A percentile compares a stretch with the other conserved stretches of the same genome.
phyloP scores from a whole-genome alignment of 2,797 vertebrate species.

The Pelodytes ibericus region DNA sequence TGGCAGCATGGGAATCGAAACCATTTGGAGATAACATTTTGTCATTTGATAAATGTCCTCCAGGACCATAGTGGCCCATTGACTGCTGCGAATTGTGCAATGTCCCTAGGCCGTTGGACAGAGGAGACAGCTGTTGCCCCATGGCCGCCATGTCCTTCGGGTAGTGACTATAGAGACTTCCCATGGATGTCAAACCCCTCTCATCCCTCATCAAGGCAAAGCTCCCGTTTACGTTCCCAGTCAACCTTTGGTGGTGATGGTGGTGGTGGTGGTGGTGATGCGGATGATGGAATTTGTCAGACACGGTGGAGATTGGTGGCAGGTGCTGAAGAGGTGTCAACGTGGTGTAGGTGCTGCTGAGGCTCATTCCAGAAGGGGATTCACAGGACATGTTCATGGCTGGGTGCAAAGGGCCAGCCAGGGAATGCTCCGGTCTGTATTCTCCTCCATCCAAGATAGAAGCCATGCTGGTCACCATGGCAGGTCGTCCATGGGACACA shows the following conservation, averaged over 20 bases:
- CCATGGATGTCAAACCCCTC: conserved; percentile 88
- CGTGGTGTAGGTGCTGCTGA: conserved; percentile 93
- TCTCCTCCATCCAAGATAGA: conserved; percentile 91
- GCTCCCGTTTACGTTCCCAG: conserved; percentile 91
- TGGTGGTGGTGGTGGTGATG: conserved; percentile 77
- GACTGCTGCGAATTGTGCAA: conserved; percentile 89
- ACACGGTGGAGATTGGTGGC: conserved; percentile 91
- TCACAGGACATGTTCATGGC: conserved; percentile 97
- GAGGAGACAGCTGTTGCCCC: conserved; percentile 89
- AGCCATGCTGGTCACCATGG: conserved; percentile 94
- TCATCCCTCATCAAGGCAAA: conserved; percentile 95
- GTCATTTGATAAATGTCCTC: conserved; percentile 87
- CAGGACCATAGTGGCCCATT: conserved; percentile 86
- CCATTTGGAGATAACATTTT: conserved; percentile 91
- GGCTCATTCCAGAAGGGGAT: conserved; percentile 84
- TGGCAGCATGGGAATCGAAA: conserved; percentile 90
- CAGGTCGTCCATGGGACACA: conserved; percentile 87
- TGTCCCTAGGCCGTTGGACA: conserved; percentile 87
- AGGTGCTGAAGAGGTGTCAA: conserved; percentile 95
- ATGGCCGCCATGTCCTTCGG: conserved; percentile 92
- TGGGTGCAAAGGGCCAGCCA: conserved; percentile 85
- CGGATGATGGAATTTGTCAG: conserved; percentile 93
- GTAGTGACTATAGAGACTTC: conserved; percentile 93
- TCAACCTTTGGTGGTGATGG: conserved; percentile 77
- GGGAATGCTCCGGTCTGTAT: conserved; percentile 82